Evolutionary conservation across 2,113 vertebrate species (phyloP), one percentile per base, ranked within the genome.

Genomic region (Vombatus ursinus): DNA sequence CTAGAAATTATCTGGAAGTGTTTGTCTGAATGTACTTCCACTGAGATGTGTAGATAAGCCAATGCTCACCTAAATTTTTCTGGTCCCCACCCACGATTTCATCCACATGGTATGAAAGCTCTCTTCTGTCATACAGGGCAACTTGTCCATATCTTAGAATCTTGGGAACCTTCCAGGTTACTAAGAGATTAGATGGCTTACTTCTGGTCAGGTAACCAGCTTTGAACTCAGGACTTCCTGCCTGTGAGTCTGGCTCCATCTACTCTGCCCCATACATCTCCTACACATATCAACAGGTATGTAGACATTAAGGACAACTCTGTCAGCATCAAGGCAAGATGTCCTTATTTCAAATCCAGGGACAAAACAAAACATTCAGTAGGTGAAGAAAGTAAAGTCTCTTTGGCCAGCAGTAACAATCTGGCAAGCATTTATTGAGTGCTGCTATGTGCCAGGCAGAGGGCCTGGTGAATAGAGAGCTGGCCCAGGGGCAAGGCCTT

Each of bases 1-100:
- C 16, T 16, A n/a, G 14, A 16, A 22, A 37, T 37, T 16, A 0
- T 19, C 61, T 19, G 14, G 1, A 2, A 0, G n/a, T 16, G 5
- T 84, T 84, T 84, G 37, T 44, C 8, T 44, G 16, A 84, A 8
- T n/a, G 14, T 22, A n/a, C 8, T 22, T 44, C 6, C 37, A 14
- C 16, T 22, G 19, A n/a, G 16, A 7, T 3, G 37, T 19, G 16
- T 7, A 7, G 68, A n/a, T 37, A 4, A 14, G 11, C 0, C 22
- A 9, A 1, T 28, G 2, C 54, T 57, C 26, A 57, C 11, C 28
- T 61, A 11, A 61, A 68, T 84, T 84, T n/a, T 77, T 22, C n/a
- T 22, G 16, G 5, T 44, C 37, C 68, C 8, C 1, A 84, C 2
- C 3, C 3, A 1, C 7, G n/a, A 44, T 84, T n/a, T 84, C 14